Evolutionary conservation across 1,140 invertebrate genomes (phyloP), one percentile per base, ranked within the genome.

Genomic region (Zaprionus vittiger): DNA sequence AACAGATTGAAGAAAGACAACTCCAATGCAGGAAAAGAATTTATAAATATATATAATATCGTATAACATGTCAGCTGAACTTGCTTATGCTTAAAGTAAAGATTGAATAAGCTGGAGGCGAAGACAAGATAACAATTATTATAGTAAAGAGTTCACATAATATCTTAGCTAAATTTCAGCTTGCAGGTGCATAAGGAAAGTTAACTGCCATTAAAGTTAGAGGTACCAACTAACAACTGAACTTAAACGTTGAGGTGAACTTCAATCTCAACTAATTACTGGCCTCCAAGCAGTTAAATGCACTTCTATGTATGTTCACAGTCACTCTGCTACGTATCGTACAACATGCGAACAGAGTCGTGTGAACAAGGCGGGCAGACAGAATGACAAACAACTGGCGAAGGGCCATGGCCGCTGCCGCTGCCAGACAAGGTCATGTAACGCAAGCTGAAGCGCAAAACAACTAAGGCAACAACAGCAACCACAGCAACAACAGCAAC

Each of bases 331-430:
- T 26, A 26, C 24, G 24, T 26, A 31, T 2, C 7, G 28, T 24
- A 56, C 44, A 67, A 66, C 54, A 54, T 26, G 69, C 69, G 24
- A 26, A 6, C 22, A 17, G 54, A 67, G 55, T 59, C 64, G 73
- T 69, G 79, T 69, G 79, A 79, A 80, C 80, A 80, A 38, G 62
- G 62, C 41, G 49, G 63, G 75, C 80, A 81, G 84, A 78, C 81
- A 65, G 59, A 66, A 62, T 61, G 68, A 81, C 78, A 77, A 79
- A 73, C 70, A 77, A 57, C 63, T 65, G 62, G 37, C 70, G 57
- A 73, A 66, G 62, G 74, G 57, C 69, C 70, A 66, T 61, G 68
- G 72, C 54, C 72, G 60, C 14, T 38, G 68, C 54, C 20, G 20
- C 49, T 59, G 57, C 68, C 74, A 77, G 74, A 75, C 74, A 77